A percentile compares a stretch with the other conserved stretches of the same genome.
Evolutionary conservation across 64 coral and sea anemone species (phyloP).

Genomic region (Acropora yongei): DNA sequence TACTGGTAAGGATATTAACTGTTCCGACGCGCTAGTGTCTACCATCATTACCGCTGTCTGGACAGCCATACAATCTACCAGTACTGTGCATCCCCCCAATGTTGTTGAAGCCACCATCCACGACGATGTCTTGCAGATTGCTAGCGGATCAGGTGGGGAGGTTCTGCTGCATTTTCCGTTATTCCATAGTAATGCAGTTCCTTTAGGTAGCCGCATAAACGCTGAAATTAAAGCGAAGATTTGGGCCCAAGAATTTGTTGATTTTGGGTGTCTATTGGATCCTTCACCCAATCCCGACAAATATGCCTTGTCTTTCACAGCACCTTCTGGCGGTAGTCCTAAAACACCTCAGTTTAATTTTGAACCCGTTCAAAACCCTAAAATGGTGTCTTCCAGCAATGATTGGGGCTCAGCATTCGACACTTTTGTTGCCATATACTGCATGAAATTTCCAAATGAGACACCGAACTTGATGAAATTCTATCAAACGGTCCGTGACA

Average conservation of each 20-base stretch:
- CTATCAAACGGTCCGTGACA: not conserved
- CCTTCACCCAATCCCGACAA: not conserved
- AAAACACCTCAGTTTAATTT: not conserved
- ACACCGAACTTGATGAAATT: too few relatives aligned
- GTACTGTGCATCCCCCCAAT: too few relatives aligned
- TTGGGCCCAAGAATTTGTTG: constrained; percentile 17
- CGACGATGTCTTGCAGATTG: not conserved
- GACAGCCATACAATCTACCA: too few relatives aligned
- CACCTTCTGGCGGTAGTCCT: not conserved
- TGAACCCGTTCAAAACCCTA: too few relatives aligned
- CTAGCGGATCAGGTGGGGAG: not conserved
- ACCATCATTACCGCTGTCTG: too few relatives aligned
- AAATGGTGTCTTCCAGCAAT: not conserved
- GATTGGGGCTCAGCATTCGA: too few relatives aligned
- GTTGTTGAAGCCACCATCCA: not conserved
- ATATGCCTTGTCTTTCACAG: not conserved
- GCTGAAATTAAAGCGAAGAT: constrained; percentile 13
- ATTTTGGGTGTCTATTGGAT: constrained; percentile 7
- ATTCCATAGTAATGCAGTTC: constrained; percentile 13
- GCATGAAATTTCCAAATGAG: too few relatives aligned
- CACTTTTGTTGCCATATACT: too few relatives aligned
- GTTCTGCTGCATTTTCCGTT: not conserved
- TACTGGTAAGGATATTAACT: too few relatives aligned
- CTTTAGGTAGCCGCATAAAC: not conserved
- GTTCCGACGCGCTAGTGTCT: too few relatives aligned